These are phyloP conservation scores for Orycteropus afer DNA, from an alignment of 2,113 vertebrate genomes.

Conservation along the genomic window DNA sequence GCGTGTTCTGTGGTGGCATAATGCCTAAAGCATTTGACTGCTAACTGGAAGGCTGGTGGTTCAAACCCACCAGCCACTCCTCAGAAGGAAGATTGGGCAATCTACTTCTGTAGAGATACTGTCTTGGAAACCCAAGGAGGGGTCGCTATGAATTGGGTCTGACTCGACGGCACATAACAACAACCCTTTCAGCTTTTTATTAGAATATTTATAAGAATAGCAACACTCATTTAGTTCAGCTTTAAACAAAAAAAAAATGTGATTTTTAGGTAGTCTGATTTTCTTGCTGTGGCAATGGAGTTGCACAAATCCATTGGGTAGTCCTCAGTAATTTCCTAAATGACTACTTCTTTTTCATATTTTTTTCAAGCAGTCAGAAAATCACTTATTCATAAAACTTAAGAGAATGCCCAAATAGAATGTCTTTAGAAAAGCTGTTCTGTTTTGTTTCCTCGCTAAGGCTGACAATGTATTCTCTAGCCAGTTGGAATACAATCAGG, in stretches of 20 bases:
- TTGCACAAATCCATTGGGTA: background rate
- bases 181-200: too few species aligned
- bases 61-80: too few species aligned
- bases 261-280: background rate
- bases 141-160: too few species aligned
- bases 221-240: constrained; percentile 35
- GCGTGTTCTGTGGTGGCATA: too few species aligned
- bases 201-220: background rate
- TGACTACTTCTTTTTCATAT: constrained; percentile 32
- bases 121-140: too few species aligned
- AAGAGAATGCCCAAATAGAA: constrained; percentile 20
- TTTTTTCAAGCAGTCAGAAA: constrained; percentile 27
- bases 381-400: constrained; percentile 57
- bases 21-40: too few species aligned
- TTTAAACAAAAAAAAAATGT: constrained; percentile 38
- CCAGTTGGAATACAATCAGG: background rate
- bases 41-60: too few species aligned
- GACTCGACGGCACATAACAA: too few species aligned
- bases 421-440: background rate
- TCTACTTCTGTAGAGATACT: too few species aligned
- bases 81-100: too few species aligned
- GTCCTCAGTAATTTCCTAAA: constrained; percentile 34
- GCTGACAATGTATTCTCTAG: constrained; percentile 24
- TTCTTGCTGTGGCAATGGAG: background rate
- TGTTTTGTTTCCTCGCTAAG: background rate